These are phyloP conservation scores for Vanessa cardui DNA, from an alignment of 2,888 invertebrate genomes.

Conservation along the genomic window DNA sequence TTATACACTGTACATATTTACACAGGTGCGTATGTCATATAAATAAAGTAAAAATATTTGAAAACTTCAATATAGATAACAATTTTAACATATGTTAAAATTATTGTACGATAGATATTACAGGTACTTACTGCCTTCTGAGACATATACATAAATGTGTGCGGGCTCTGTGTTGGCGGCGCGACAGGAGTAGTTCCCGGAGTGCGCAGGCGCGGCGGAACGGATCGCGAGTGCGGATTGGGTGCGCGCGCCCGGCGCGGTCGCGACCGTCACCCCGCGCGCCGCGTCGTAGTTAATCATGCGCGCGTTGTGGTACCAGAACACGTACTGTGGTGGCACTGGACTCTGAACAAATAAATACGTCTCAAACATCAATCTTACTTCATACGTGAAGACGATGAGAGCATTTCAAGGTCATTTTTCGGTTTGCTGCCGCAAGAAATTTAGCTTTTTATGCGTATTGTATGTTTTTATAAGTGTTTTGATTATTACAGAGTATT, in stretches of 20 bases:
- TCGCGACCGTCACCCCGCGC: conserved; percentile 91
- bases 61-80: no score
- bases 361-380: background rate
- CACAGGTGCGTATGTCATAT: no score
- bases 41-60: no score
- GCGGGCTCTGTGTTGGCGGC: conserved; percentile 95
- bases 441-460: no score
- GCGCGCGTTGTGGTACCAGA: conserved; percentile 97
- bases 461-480: no score
- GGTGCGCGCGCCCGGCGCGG: conserved; percentile 92
- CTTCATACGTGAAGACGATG: no score
- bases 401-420: no score
- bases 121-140: conserved; percentile 87
- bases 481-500: no score
- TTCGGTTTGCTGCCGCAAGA: no score
- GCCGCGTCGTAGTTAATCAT: conserved; percentile 96
- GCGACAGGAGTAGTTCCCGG: conserved; percentile 95
- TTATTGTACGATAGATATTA: no score
- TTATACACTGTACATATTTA: no score
- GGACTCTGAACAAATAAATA: conserved; percentile 87
- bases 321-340: conserved; percentile 95
- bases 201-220: conserved; percentile 88
- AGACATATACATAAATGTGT: conserved; percentile 94
- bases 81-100: no score
- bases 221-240: conserved; percentile 93